Conservation (phyloP, 2,797 vertebrate genomes). For the Arremon aurantiirostris region DNA sequence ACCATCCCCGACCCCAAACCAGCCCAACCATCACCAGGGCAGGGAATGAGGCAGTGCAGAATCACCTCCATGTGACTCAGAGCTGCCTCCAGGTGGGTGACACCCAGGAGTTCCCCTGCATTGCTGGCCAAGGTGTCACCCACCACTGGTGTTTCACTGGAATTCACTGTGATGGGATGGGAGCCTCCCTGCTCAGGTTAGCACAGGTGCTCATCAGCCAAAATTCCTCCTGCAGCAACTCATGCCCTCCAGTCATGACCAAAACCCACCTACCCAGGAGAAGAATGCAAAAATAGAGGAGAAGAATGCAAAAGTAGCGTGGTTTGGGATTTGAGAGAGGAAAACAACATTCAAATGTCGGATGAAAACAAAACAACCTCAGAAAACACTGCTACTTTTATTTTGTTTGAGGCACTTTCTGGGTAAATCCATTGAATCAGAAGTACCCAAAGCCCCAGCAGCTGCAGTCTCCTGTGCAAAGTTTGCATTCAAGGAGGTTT, state of each 20-base stretch:
- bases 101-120: background rate
- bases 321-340: background rate
- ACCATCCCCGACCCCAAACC: background rate
- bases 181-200: background rate
- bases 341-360: background rate
- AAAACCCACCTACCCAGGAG: background rate
- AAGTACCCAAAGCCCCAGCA: background rate
- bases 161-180: background rate
- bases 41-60: background rate
- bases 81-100: background rate
- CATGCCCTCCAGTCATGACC: background rate
- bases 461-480: background rate
- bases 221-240: background rate
- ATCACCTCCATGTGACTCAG: background rate
- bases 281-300: background rate
- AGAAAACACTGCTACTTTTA: background rate
- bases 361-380: background rate
- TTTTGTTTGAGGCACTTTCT: background rate
- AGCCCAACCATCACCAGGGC: accelerated
- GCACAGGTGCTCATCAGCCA: accelerated
- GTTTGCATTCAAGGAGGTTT: background rate
- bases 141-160: background rate
- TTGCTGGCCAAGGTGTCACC: no score
- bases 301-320: background rate
- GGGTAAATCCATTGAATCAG: background rate